These are phyloP conservation scores for Nesogale talazaci DNA, from an alignment of 2,113 vertebrate species.

Conservation along the genomic window DNA sequence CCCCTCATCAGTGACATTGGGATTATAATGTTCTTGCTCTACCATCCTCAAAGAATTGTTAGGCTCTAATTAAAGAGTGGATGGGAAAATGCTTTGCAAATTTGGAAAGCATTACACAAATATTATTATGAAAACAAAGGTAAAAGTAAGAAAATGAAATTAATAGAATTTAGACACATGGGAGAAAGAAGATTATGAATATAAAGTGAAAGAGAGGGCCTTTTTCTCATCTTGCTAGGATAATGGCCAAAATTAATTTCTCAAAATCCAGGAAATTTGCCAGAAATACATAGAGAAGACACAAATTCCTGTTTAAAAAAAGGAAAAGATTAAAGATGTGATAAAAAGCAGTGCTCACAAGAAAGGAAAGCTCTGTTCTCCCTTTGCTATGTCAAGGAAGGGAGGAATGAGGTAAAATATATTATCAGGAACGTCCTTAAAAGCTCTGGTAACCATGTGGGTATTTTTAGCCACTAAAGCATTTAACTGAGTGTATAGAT, in stretches of 20 bases:
- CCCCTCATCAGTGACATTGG: neutral
- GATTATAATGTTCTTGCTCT: neutral
- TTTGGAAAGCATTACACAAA: conserved; percentile 67
- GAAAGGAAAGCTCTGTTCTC: conserved; percentile 9
- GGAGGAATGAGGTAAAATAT: conserved; percentile 39
- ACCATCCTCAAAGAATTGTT: neutral
- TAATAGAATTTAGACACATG: conserved; percentile 76
- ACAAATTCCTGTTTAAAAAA: conserved; percentile 66
- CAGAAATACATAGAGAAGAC: conserved; percentile 71
- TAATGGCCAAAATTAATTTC: conserved; percentile 81
- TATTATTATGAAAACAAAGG: conserved; percentile 78
- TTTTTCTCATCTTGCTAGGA: conserved; percentile 51
- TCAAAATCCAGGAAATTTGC: conserved; percentile 77
- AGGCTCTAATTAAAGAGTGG: conserved; percentile 46
- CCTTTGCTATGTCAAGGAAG: conserved; percentile 51
- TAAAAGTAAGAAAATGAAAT: conserved; percentile 71
- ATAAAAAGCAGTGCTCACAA: conserved; percentile 54
- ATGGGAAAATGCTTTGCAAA: conserved; percentile 59
- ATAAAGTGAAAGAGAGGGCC: conserved; percentile 77
- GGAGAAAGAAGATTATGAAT: conserved; percentile 72
- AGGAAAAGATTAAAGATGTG: conserved; percentile 66
- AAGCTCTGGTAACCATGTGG: neutral
- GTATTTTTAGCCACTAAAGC: neutral
- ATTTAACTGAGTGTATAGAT: conserved; percentile 10
- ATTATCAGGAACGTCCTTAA: neutral